Evolutionary conservation across 2,888 invertebrate species (phyloP).

Genomic region (Creontiades dilutus): DNA sequence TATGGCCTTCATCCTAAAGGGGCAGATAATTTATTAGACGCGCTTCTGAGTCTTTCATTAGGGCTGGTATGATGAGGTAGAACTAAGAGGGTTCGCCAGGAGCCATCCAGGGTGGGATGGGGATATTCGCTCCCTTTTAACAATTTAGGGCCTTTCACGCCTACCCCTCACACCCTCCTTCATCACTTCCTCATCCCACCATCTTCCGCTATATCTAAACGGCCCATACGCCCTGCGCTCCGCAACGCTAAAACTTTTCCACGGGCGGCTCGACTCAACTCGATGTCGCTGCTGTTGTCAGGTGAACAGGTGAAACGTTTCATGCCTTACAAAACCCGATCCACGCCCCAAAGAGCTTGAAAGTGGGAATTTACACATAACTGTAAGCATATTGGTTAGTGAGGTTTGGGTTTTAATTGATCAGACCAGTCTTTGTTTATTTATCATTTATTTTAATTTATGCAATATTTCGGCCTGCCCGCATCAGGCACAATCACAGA

Average conservation of each 20-base stretch:
- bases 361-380: too few relatives aligned
- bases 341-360: too few relatives aligned
- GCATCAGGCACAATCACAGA: too few relatives aligned
- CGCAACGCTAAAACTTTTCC: neutral
- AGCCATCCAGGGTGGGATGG: slow-evolving; percentile 43
- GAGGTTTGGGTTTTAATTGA: too few relatives aligned
- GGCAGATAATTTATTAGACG: slow-evolving; percentile 55
- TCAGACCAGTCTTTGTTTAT: too few relatives aligned
- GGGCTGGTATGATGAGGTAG: slow-evolving; percentile 50
- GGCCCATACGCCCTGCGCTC: neutral
- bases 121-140: slow-evolving; percentile 22
- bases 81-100: slow-evolving; percentile 50
- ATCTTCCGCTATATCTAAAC: neutral
- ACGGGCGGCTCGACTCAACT: neutral
- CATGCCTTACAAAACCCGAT: too few relatives aligned
- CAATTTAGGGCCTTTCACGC: slow-evolving; percentile 44
- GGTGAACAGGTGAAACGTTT: neutral
- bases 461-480: too few relatives aligned
- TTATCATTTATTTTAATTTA: too few relatives aligned
- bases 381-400: too few relatives aligned
- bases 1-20: neutral
- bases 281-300: neutral
- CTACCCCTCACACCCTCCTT: neutral
- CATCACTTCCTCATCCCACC: neutral
- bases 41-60: slow-evolving; percentile 48